phyloP scores from a whole-genome alignment of 2,113 vertebrate genomes.

The Pachypanchax playfairii region DNA sequence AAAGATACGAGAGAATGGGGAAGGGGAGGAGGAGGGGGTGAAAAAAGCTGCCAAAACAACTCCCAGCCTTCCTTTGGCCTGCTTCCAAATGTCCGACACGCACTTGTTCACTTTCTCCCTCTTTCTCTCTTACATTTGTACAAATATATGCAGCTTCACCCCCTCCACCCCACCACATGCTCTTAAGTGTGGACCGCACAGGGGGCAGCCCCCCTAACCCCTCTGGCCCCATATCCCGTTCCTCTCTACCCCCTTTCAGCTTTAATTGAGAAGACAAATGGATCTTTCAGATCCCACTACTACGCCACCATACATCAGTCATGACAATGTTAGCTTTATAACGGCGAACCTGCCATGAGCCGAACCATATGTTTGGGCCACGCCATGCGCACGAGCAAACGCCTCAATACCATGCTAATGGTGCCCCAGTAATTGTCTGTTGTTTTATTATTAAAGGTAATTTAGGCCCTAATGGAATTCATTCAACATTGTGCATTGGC shows the following conservation, averaged over 20 bases:
- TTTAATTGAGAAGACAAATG: slow-evolving; percentile 84
- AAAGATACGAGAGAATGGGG: slow-evolving; percentile 65
- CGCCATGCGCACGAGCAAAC: slow-evolving; percentile 75
- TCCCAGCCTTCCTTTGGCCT: slow-evolving; percentile 74
- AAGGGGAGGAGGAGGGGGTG: slow-evolving; percentile 60
- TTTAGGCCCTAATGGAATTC: slow-evolving; percentile 81
- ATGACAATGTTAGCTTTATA: slow-evolving; percentile 81
- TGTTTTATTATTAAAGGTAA: slow-evolving; percentile 84
- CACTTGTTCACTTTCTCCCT: slow-evolving; percentile 60
- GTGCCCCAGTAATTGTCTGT: slow-evolving; percentile 78
- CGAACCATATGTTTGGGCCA: slow-evolving; percentile 79
- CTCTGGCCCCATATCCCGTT: slow-evolving; percentile 74
- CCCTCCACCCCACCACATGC: slow-evolving; percentile 65
- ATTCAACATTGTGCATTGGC: slow-evolving; percentile 70
- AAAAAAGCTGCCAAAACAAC: slow-evolving; percentile 78
- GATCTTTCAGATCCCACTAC: slow-evolving; percentile 80
- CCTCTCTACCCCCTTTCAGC: slow-evolving; percentile 74
- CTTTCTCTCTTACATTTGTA: slow-evolving; percentile 55
- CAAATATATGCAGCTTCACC: slow-evolving; percentile 51
- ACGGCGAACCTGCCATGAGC: slow-evolving; percentile 77
- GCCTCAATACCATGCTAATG: slow-evolving; percentile 75
- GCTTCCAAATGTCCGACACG: slow-evolving; percentile 76
- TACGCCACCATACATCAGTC: slow-evolving; percentile 81
- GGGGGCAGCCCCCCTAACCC: slow-evolving; percentile 74
- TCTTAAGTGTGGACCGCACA: slow-evolving; percentile 72